Evolutionary conservation across 2,888 invertebrate genomes (phyloP), one percentile per base, ranked within the genome.

Genomic region (Agrenia bidenticulata): DNA sequence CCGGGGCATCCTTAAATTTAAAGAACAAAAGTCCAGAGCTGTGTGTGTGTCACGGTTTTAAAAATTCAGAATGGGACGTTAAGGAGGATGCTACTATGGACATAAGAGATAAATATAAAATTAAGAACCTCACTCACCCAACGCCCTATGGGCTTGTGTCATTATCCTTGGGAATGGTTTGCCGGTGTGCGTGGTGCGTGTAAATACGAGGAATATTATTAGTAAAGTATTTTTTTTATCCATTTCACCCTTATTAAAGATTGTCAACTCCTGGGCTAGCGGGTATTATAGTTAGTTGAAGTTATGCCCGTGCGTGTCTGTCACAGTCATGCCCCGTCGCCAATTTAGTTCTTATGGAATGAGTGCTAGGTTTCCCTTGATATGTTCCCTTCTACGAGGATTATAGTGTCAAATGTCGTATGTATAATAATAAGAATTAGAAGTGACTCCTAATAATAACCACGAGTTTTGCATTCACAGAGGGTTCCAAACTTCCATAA

Each of bases 281-380:
- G 32, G 32, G 11, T 32, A 11, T 11, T 11, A 11, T 4, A 7
- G 4, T 32, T 32, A 7, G 32, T 11, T 32, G 32, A 11, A 4
- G 11, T 32, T 32, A 32, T 4, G 11, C 32, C 32, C 5, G 32
- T 32, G 24, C 45, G 58, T 58, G 58, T 58, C 58, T 24, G 45
- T 42, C 58, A 41, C n/a, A 53, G 55, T 58, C 60, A 65, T 65
- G 68, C 65, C 68, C 63, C 63, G 65, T 68, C 63, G 68, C 68
- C 64, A 65, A 68, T 68, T 68, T 65, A 65, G 57, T 60, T 32
- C 56, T 27, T 7, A 23, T 21, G 51, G 24, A 19, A 45, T 45
- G 45, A 45, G 45, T 45, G 15, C 15, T 5, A 5, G 15, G 45
- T n/a, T 45, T 5, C 9, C 9, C 19, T 15, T 5, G 45, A 5